phyloP scores from a whole-genome alignment of 2,888 invertebrate species.

The Microchrysa polita region DNA sequence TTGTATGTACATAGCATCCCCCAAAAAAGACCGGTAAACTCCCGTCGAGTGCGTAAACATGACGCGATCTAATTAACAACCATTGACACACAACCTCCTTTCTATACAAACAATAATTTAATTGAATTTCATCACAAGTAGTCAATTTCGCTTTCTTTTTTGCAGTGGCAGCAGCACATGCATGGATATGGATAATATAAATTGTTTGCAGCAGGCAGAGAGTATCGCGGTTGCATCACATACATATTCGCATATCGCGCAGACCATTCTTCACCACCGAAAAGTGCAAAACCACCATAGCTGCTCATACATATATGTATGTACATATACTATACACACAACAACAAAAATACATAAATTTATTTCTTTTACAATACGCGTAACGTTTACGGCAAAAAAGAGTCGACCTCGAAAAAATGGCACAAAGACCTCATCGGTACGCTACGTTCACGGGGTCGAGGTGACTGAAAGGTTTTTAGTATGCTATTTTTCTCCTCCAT shows the following conservation, averaged over 20 bases:
- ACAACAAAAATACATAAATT: constrained; percentile 17
- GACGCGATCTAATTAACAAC: background rate
- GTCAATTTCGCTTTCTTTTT: constrained; percentile 31
- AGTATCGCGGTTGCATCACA: constrained; percentile 32
- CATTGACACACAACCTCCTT: constrained; percentile 25
- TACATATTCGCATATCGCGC: too few species aligned
- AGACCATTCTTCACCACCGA: constrained; percentile 12
- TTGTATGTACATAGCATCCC: background rate
- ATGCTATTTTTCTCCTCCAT: too few species aligned
- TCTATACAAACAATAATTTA: constrained; percentile 14
- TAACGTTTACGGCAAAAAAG: constrained; percentile 32
- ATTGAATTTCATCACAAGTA: constrained; percentile 23
- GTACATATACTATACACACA: background rate
- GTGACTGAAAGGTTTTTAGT: constrained; percentile 33
- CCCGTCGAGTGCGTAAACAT: background rate
- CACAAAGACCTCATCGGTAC: constrained; percentile 41
- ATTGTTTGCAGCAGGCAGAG: too few species aligned
- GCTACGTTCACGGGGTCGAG: constrained; percentile 38
- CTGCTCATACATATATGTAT: too few species aligned
- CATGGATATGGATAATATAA: background rate
- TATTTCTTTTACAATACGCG: constrained; percentile 12
- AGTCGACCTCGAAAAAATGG: constrained; percentile 42
- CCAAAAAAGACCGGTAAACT: background rate
- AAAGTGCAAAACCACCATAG: background rate
- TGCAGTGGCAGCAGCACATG: background rate